A percentile compares a stretch with the other conserved stretches of the same genome.
Evolutionary conservation across 2,797 vertebrate species (phyloP).

Genomic region (Myotis myotis): DNA sequence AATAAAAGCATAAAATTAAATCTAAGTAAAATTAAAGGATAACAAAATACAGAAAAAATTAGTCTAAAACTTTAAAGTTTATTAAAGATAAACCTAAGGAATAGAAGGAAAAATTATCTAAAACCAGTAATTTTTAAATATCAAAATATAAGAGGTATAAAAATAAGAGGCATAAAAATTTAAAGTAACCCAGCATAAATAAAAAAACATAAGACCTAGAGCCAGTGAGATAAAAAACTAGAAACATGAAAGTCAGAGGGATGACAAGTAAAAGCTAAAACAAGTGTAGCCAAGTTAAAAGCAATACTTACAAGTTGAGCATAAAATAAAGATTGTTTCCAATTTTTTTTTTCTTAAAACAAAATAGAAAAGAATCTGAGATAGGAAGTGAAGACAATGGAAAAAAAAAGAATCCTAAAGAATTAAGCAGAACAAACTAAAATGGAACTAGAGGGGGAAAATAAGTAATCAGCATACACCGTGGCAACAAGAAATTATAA

Average conservation of each 20-base stretch:
- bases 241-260: slow-evolving; percentile 42
- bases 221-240: slow-evolving; percentile 38
- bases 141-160: not conserved
- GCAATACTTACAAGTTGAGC: slow-evolving; percentile 17
- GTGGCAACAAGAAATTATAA: slow-evolving; percentile 65
- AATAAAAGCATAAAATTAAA: slow-evolving; percentile 24
- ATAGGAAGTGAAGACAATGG: slow-evolving; percentile 35
- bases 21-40: not conserved
- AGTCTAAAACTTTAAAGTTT: not conserved
- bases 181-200: slow-evolving; percentile 57
- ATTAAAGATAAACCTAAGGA: slow-evolving; percentile 2
- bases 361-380: not conserved
- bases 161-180: slow-evolving; percentile 16
- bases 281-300: slow-evolving; percentile 57
- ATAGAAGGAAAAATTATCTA: slow-evolving; percentile 6
- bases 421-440: slow-evolving; percentile 57
- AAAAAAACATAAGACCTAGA: slow-evolving; percentile 24
- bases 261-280: slow-evolving; percentile 55
- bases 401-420: slow-evolving; percentile 37
- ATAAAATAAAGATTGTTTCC: slow-evolving; percentile 44
- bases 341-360: not conserved
- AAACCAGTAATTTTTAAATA: not conserved
- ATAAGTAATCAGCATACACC: slow-evolving; percentile 43
- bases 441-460: slow-evolving; percentile 41
- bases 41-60: slow-evolving; percentile 23